Conservation (phyloP, 2,888 invertebrate genomes). For the Anaspis maculata region DNA sequence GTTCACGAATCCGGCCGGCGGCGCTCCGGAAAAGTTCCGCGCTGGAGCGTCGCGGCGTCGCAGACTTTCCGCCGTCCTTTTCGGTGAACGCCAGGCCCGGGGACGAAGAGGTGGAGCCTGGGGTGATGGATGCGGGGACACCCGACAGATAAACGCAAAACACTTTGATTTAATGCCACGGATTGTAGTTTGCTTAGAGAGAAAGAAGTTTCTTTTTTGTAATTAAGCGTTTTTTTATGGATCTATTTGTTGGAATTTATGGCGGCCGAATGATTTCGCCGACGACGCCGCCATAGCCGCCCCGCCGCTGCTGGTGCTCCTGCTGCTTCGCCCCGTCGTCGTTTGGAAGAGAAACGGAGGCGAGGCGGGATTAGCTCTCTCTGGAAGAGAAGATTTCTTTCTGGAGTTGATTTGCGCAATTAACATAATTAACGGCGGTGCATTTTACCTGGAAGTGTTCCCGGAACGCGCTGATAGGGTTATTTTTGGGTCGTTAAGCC, state of each 20-base stretch:
- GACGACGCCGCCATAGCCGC: neutral
- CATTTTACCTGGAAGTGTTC: too few species aligned
- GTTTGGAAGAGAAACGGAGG: too few species aligned
- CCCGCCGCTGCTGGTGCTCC: too few species aligned
- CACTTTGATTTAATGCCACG: slow-evolving; percentile 43
- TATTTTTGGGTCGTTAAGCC: too few species aligned
- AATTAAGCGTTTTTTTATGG: slow-evolving; percentile 37
- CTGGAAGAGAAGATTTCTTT: too few species aligned
- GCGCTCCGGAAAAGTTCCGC: too few species aligned
- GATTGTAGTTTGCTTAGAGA: slow-evolving; percentile 40
- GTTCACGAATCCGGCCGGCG: too few species aligned
- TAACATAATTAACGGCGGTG: too few species aligned
- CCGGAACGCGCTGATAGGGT: too few species aligned
- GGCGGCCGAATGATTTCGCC: slow-evolving; percentile 19
- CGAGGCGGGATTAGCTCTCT: too few species aligned
- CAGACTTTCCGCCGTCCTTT: neutral
- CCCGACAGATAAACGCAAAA: slow-evolving; percentile 45
- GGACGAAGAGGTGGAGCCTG: slow-evolving; percentile 35
- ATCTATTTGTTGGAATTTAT: slow-evolving; percentile 31
- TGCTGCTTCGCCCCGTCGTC: too few species aligned
- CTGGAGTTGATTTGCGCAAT: too few species aligned
- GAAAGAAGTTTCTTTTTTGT: slow-evolving; percentile 41
- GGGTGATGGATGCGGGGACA: slow-evolving; percentile 41
- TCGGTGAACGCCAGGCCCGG: slow-evolving; percentile 6
- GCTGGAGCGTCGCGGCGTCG: neutral